Base-by-base conservation (phyloP, 2,797 vertebrate species). In the Ctenopoma kingsleyae region DNA sequence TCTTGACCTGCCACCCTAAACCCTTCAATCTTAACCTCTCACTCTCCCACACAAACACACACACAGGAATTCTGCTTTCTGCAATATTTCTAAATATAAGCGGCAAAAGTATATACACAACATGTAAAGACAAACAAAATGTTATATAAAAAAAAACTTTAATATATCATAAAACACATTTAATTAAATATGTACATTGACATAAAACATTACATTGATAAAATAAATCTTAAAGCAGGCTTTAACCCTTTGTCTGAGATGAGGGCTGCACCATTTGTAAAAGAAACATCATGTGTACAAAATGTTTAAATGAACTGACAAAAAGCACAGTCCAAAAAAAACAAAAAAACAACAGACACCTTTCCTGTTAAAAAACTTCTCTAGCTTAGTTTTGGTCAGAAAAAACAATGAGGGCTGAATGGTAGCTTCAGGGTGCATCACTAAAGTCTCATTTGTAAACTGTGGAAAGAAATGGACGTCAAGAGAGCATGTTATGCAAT, bases 121-220 rank as follows among this genome's bases (percentile, higher is more conserved):
- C 54, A 23, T 0, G 4, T 7, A 13, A 0, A 46, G 10, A 46
- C 40, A 32, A 60, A 8, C 67, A 32, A 27, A 13, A 65, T 61
- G 47, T 43, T 73, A 70, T 93, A 92, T 92, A 93, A 94, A 94
- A 93, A 64, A 94, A 93, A 64, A 44, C 78, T 94, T 93, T 94
- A 93, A 90, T 93, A 91, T 58, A 86, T 64, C 78, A 90, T 91
- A 93, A 92, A 92, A 93, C 92, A 93, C 92, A 91, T 84, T 82
- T 81, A 74, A 80, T 89, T 91, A 92, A 92, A 94, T 93, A 93
- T 87, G 78, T 81, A 92, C 71, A 78, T 87, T 20, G 38, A 91
- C 63, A 83, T 66, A 71, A 85, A 88, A 85, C 72, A 80, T 68
- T 65, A 91, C 87, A 90, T 17, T 58, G 49, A 91, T 87, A 74